Conservation (phyloP, 2,888 invertebrate genomes). For the Molorchus minor region DNA sequence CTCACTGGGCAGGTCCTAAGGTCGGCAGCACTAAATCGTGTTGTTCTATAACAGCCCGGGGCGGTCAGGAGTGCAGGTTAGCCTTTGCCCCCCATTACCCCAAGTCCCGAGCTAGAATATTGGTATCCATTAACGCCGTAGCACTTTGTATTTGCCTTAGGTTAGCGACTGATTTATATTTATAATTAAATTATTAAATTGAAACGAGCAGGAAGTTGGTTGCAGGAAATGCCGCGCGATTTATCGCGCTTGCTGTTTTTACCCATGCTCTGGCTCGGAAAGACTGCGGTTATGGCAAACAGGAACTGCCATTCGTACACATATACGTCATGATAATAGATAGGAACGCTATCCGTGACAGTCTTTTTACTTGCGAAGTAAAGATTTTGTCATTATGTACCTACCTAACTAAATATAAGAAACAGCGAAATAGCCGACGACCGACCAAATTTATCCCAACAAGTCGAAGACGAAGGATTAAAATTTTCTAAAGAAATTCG, state of each 20-base stretch:
- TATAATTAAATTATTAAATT: constrained; percentile 17
- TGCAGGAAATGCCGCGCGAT: background rate
- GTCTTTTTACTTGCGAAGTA: no score
- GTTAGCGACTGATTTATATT: constrained; percentile 16
- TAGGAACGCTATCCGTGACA: no score
- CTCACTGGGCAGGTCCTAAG: constrained; percentile 36
- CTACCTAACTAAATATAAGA: no score
- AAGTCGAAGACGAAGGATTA: no score
- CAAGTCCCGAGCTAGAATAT: constrained; percentile 42
- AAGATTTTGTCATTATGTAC: no score
- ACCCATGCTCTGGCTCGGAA: background rate
- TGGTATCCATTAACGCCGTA: constrained; percentile 42
- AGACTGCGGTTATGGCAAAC: background rate
- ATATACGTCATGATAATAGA: no score
- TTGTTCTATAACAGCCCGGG: constrained; percentile 42
- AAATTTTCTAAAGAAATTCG: no score
- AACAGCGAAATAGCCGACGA: no score
- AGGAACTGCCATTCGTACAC: background rate
- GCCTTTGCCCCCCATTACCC: constrained; percentile 57
- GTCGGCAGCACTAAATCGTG: constrained; percentile 42
- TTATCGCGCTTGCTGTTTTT: background rate
- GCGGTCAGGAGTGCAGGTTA: constrained; percentile 50
- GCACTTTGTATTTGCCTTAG: constrained; percentile 16
- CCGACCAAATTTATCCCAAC: no score
- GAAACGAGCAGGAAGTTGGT: constrained; percentile 16